Percentiles rank a stretch among this genome's conserved stretches.
Conservation (phyloP, 2,888 invertebrate genomes). For the Amphipyra berbera region DNA sequence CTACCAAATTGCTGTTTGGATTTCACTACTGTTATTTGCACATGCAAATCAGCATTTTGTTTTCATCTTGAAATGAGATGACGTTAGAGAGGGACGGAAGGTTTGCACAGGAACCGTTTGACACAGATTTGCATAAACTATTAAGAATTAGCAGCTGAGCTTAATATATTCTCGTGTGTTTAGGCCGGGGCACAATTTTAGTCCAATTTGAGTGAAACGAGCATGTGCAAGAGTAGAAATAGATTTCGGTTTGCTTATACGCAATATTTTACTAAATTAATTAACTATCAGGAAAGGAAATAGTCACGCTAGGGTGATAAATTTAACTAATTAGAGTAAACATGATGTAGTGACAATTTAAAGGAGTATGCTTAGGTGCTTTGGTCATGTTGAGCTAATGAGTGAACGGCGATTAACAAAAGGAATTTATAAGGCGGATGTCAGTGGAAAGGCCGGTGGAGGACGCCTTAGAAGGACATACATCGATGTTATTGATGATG, state of each 20-base stretch:
- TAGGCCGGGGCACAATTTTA: constrained; percentile 45
- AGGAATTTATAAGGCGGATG: too few species aligned
- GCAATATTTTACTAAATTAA: constrained; percentile 33
- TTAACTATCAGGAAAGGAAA: constrained; percentile 16
- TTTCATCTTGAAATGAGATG: constrained; percentile 76
- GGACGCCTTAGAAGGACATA: too few species aligned
- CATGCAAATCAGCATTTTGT: constrained; percentile 89
- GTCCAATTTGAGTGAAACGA: constrained; percentile 35
- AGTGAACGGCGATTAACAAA: too few species aligned
- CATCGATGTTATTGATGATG: too few species aligned
- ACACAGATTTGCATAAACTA: constrained; percentile 86
- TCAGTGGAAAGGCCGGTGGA: too few species aligned
- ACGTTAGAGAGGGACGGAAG: constrained; percentile 61
- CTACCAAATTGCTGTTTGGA: constrained; percentile 87
- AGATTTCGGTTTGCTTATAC: constrained; percentile 6
- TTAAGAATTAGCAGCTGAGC: constrained; percentile 84
- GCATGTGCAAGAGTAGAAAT: constrained; percentile 30
- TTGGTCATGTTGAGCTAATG: too few species aligned
- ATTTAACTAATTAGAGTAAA: constrained; percentile 3
- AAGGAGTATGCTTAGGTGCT: too few species aligned
- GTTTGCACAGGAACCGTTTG: constrained; percentile 67
- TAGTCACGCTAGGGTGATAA: constrained; percentile 11
- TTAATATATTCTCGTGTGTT: constrained; percentile 69
- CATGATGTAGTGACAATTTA: too few species aligned
- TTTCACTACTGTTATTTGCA: constrained; percentile 87